Evolutionary conservation across 1,140 invertebrate genomes (phyloP).

Genomic region (Theocolax elegans): DNA sequence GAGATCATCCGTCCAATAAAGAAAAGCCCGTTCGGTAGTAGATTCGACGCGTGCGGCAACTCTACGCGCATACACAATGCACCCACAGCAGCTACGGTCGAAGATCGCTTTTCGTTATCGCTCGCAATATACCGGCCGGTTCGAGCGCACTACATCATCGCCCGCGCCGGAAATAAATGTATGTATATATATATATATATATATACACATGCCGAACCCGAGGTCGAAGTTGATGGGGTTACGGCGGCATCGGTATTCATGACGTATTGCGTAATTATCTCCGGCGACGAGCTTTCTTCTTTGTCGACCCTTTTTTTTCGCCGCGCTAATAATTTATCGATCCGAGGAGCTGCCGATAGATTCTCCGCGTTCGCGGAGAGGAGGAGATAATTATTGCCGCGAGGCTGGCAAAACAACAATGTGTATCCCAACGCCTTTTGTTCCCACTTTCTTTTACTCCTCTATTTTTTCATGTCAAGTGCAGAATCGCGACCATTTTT

Average conservation of each 20-base stretch:
- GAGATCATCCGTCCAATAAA: slow-evolving; percentile 2
- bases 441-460: not conserved
- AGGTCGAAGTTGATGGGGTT: slow-evolving; percentile 45
- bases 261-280: slow-evolving; percentile 41
- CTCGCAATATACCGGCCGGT: slow-evolving; percentile 24
- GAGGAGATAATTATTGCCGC: slow-evolving; percentile 16
- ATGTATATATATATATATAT: too few species aligned
- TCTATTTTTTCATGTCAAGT: slow-evolving; percentile 9
- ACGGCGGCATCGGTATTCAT: slow-evolving; percentile 21
- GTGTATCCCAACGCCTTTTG: not conserved
- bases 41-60: not conserved
- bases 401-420: slow-evolving; percentile 25
- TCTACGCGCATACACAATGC: not conserved
- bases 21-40: too few species aligned
- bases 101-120: slow-evolving; percentile 30
- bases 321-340: slow-evolving; percentile 40
- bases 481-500: slow-evolving; percentile 11
- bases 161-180: slow-evolving; percentile 14
- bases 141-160: slow-evolving; percentile 17
- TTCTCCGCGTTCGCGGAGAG: too few species aligned
- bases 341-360: not conserved
- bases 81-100: not conserved
- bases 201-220: slow-evolving; percentile 5
- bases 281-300: not conserved
- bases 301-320: not conserved